These are phyloP conservation scores for Drosophila kanekoi DNA, from an alignment of 2,888 invertebrate genomes.

Conservation along the genomic window DNA sequence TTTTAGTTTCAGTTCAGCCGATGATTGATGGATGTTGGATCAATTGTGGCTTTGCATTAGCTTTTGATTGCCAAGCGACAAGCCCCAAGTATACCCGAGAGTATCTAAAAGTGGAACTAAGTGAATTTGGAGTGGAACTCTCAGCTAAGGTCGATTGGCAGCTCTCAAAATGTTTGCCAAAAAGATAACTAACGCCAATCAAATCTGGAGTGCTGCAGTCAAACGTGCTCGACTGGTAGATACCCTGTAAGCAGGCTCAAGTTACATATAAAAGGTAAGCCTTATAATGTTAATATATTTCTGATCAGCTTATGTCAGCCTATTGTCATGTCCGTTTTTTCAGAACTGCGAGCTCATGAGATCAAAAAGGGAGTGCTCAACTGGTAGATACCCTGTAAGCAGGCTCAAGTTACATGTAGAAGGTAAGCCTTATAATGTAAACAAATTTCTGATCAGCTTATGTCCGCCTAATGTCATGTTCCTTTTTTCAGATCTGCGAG, in stretches of 20 bases:
- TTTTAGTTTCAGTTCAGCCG: constrained; percentile 11
- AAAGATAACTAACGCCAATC: constrained; percentile 42
- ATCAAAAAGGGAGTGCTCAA: no score
- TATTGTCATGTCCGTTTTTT: no score
- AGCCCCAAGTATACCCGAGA: constrained; percentile 27
- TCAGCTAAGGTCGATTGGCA: constrained; percentile 55
- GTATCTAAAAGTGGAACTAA: background rate
- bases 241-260: background rate
- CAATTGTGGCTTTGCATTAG: constrained; percentile 29
- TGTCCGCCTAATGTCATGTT: no score
- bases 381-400: no score
- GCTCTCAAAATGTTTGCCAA: constrained; percentile 26
- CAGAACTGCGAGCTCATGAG: no score
- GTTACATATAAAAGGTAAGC: no score
- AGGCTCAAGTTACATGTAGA: no score
- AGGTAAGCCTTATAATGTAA: no score
- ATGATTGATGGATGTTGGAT: constrained; percentile 56
- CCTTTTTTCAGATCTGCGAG: no score
- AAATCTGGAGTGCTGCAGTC: background rate
- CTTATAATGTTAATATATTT: no score
- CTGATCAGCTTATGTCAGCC: no score
- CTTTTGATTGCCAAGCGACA: constrained; percentile 34
- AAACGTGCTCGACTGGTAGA: background rate
- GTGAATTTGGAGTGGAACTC: constrained; percentile 17
- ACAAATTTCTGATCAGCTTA: no score